These are phyloP conservation scores for Galerucella nymphaeae DNA, from an alignment of 2,888 invertebrate species.

Conservation along the genomic window DNA sequence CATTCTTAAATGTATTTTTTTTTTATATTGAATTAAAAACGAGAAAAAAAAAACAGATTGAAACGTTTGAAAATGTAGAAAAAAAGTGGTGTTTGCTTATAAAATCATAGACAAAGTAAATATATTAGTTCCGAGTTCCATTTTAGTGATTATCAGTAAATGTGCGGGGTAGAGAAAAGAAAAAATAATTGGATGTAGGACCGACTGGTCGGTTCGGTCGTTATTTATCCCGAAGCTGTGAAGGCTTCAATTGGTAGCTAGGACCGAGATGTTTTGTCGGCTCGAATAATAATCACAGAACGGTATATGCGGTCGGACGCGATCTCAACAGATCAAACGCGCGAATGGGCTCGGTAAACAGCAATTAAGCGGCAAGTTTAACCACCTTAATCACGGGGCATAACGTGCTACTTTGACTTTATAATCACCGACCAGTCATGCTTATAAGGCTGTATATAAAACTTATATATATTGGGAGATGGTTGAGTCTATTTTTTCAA, in stretches of 20 bases:
- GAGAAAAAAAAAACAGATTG: too few species aligned
- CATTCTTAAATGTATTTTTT: too few species aligned
- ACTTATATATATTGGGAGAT: slow-evolving; percentile 42
- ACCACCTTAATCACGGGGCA: slow-evolving; percentile 65
- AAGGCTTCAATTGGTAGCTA: slow-evolving; percentile 62
- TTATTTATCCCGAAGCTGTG: slow-evolving; percentile 62
- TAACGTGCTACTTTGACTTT: slow-evolving; percentile 65
- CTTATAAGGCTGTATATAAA: slow-evolving; percentile 57
- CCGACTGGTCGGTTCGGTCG: slow-evolving; percentile 52
- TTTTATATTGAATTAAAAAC: too few species aligned
- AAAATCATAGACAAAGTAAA: slow-evolving; percentile 42
- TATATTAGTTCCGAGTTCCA: slow-evolving; percentile 37
- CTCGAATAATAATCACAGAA: slow-evolving; percentile 64
- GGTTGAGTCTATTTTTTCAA: slow-evolving; percentile 24
- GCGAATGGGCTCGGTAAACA: slow-evolving; percentile 65
- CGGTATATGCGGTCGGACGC: slow-evolving; percentile 60
- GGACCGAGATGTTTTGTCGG: slow-evolving; percentile 61
- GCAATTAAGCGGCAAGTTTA: slow-evolving; percentile 66
- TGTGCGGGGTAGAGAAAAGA: slow-evolving; percentile 42
- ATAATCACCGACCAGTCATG: slow-evolving; percentile 63
- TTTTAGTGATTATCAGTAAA: slow-evolving; percentile 38
- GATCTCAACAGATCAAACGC: slow-evolving; percentile 64
- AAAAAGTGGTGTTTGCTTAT: slow-evolving; percentile 32
- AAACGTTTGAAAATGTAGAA: slow-evolving; percentile 1
- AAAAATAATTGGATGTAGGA: slow-evolving; percentile 59